Percentiles rank a stretch among this genome's conserved stretches.
These are phyloP conservation scores for Caenorhabditis drosophilae DNA, from an alignment of 2,888 invertebrate species.

Conservation along the genomic window DNA sequence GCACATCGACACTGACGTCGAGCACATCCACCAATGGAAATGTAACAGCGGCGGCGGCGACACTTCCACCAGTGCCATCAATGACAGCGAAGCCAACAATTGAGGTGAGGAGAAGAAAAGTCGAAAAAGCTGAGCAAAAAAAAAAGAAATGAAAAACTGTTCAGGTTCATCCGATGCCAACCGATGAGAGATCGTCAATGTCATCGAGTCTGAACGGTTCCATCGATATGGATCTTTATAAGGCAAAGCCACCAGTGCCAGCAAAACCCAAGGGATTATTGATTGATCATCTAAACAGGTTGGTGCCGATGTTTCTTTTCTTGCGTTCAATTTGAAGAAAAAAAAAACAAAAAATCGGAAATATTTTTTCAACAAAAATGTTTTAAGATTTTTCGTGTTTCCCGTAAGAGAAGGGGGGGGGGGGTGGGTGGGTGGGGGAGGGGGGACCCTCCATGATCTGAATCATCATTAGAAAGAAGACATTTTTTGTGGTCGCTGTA, in stretches of 20 bases:
- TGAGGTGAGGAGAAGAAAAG: slow-evolving; percentile 23
- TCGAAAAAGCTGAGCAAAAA: not conserved
- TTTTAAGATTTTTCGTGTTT: too few species aligned
- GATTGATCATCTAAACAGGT: slow-evolving; percentile 53
- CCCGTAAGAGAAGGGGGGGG: too few species aligned
- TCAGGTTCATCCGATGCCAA: slow-evolving; percentile 60
- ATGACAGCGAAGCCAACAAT: slow-evolving; percentile 49
- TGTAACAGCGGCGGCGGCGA: slow-evolving; percentile 2
- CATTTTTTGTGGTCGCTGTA: not conserved
- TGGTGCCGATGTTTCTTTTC: slow-evolving; percentile 3
- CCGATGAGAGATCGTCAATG: slow-evolving; percentile 36
- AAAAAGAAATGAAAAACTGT: too few species aligned
- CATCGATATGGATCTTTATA: slow-evolving; percentile 28
- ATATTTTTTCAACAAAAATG: too few species aligned
- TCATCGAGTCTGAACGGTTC: slow-evolving; percentile 19
- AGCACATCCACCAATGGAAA: too few species aligned
- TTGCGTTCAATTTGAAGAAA: not conserved
- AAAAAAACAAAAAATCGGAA: too few species aligned
- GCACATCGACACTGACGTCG: too few species aligned
- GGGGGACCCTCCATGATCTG: too few species aligned
- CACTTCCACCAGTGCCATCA: slow-evolving; percentile 8
- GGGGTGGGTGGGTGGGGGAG: too few species aligned
- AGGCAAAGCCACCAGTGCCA: slow-evolving; percentile 48
- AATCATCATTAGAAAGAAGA: too few species aligned
- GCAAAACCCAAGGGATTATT: slow-evolving; percentile 51